Base-by-base conservation (phyloP, 2,797 vertebrate species). In the Hemibagrus guttatus region DNA sequence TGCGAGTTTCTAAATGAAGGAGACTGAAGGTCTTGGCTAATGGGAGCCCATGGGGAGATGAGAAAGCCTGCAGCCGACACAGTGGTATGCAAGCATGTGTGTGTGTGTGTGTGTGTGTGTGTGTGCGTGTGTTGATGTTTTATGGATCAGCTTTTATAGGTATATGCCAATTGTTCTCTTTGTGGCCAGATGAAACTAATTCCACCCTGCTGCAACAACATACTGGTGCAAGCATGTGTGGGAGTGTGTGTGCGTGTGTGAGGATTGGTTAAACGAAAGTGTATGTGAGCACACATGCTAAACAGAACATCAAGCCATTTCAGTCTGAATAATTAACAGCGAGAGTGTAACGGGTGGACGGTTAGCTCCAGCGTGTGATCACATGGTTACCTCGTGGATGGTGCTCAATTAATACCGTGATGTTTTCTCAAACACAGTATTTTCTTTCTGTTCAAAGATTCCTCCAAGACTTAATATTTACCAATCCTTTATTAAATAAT, bases 401-500 rank as follows among this genome's bases (percentile, higher is more conserved):
- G 19, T 2, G 19, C 1, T 9, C 17, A 4, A 3, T 11, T 21
- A 69, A 35, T 19, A 39, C 31, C 6, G 17, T 8, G 31, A 35
- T 68, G 28, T 68, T 68, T 35, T 68, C 17, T 19, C 35, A 69
- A 17, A 74, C 42, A 31, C 71, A 17, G 16, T 7, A 74, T 56
- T 28, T 46, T 0, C 26, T 3, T 49, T 52, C 46, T 3, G 23
- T 13, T n/a, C 71, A 42, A 39, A 52, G 46, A 35, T 79, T 23
- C 31, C 13, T 21, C 56, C 17, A 68, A 8, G 12, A 23, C 63
- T 42, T 74, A 28, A 89, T 94, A 93, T 92, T 95, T 95, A 96
- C 95, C 96, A 95, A 95, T 95, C 94, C 94, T 99, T 99, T 99
- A 99, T 99, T 99, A 99, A 99, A 96, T 96, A 95, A 96, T 95